These are phyloP conservation scores for Ascaphus truei DNA, from an alignment of 2,113 vertebrate species.

Conservation along the genomic window DNA sequence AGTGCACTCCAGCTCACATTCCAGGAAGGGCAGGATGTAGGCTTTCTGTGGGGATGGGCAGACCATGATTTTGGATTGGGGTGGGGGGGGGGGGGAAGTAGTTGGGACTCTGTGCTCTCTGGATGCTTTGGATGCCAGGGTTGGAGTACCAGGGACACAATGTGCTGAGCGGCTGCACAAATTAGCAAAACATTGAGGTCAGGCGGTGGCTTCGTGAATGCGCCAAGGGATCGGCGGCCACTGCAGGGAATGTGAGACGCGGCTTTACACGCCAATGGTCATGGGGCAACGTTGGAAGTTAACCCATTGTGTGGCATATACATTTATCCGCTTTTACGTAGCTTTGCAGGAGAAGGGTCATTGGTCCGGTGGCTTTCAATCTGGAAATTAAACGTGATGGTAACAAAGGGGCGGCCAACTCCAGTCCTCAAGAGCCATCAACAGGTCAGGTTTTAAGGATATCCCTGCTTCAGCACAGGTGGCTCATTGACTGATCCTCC, in stretches of 20 bases:
- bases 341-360: no score
- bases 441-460: no score
- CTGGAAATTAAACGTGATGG: no score
- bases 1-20: background rate
- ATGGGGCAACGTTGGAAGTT: background rate
- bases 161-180: constrained; percentile 15
- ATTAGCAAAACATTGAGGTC: constrained; percentile 23
- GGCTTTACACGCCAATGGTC: background rate
- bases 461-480: no score
- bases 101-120: constrained; percentile 6
- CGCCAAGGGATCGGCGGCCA: background rate
- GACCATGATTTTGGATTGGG: constrained; percentile 5
- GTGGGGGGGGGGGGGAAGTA: background rate
- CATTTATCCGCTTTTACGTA: background rate
- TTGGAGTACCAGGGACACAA: constrained; percentile 24
- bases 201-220: background rate
- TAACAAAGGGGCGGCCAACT: no score
- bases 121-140: constrained; percentile 19
- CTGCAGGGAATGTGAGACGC: background rate
- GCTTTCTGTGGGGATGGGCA: constrained; percentile 9
- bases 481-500: no score
- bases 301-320: background rate
- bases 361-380: background rate
- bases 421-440: no score
- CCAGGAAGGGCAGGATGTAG: background rate